phyloP scores from a whole-genome alignment of 2,888 invertebrate species.

The Agrilus cyanescens region DNA sequence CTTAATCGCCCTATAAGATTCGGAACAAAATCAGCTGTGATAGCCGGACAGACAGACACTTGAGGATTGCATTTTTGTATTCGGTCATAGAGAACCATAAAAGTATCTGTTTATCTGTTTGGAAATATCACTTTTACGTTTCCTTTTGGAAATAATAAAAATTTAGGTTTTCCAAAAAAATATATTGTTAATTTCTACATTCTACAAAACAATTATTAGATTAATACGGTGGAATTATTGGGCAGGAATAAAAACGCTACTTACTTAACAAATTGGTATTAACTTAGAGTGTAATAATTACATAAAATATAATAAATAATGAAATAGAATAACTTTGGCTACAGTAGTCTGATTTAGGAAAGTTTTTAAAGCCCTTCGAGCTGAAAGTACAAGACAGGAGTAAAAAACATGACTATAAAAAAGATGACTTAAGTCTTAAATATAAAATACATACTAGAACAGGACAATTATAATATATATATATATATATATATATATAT shows the following conservation, averaged over 20 bases:
- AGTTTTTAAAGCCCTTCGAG: conserved; percentile 20
- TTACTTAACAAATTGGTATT: conserved; percentile 16
- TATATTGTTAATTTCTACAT: conserved; percentile 3
- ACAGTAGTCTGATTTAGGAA: conserved; percentile 21
- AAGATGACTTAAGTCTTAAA: conserved; percentile 3
- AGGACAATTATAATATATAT: conserved; percentile 1
- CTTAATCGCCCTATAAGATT: too few relatives aligned
- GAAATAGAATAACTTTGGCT: conserved; percentile 36
- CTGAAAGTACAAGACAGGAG: conserved; percentile 8
- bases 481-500: too few relatives aligned
- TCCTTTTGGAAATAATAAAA: not conserved
- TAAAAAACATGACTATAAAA: conserved; percentile 1
- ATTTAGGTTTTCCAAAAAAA: conserved; percentile 1
- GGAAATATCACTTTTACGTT: too few relatives aligned
- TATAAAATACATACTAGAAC: conserved; percentile 3
- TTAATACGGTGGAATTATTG: conserved; percentile 14
- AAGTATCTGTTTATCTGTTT: too few relatives aligned
- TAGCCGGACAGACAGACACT: too few relatives aligned
- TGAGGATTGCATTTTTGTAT: too few relatives aligned
- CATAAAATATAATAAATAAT: conserved; percentile 27
- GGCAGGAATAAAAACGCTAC: conserved; percentile 14
- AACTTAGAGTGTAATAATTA: conserved; percentile 16
- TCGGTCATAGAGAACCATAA: too few relatives aligned
- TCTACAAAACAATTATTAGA: conserved; percentile 14
- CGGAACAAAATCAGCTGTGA: too few relatives aligned